Evolutionary conservation across 2,797 vertebrate genomes (phyloP), one percentile per base, ranked within the genome.

Genomic region (Enteromius mattozi): DNA sequence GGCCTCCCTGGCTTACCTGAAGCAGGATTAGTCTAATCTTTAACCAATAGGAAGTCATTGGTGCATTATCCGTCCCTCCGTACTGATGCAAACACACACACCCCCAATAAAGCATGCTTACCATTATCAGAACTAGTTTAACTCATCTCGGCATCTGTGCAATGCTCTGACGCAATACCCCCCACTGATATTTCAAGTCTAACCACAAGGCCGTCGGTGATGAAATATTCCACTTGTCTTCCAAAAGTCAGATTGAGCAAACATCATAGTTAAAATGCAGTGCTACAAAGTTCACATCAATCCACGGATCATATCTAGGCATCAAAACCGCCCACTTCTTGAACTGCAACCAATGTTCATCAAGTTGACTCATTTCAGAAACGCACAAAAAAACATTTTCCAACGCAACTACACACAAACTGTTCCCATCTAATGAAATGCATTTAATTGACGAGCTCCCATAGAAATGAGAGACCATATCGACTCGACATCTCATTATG

Each of bases 11-110:
- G 27, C 6, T 40, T 49, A 69, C 86, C 88, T 83, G 87, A 84
- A 88, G 91, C 78, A 80, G 89, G 90, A 94, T 94, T 93, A 90
- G 71, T 84, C 68, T 92, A 93, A 94, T 94, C 92, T 59, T 84
- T 42, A 69, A 74, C 65, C 82, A 82, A 70, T 66, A 68, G 21
- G 56, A 78, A 84, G 66, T 59, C 35, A 47, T 6, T 42, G 68
- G 19, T 82, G 68, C 30, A 51, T 75, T 65, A 65, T 65, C 54
- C 3, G 17, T 59, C 66, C 10, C 33, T 17, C 30, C 37, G 4
- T 30, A 12, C 21, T 16, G 4, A 42, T 47, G 24, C 14, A 30
- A 71, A 17, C 27, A 61, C 42, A 6, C 24, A 37, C 16, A 42
- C n/a, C 17, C 27, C 7, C 1, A 74, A 27, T 35, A 16, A 63